These are phyloP conservation scores for Patiria pectinifera DNA, from an alignment of 53 echinoderm and acorn worm genomes.

Conservation along the genomic window DNA sequence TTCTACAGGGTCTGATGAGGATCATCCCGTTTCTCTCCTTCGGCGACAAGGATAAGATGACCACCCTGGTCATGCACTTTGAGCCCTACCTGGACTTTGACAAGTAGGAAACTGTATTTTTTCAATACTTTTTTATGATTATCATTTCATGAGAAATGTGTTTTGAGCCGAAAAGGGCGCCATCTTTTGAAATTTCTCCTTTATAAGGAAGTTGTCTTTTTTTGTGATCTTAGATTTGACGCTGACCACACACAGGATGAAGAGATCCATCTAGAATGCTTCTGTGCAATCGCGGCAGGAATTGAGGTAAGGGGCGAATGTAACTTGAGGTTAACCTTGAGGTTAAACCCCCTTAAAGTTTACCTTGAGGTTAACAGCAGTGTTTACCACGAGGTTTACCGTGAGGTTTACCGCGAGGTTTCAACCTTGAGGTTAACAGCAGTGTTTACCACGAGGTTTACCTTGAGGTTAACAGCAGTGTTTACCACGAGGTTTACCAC, in stretches of 20 bases:
- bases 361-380: neutral
- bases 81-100: slow-evolving; percentile 95
- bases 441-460: too few species aligned
- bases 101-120: slow-evolving; percentile 72
- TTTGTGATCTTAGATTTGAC: slow-evolving; percentile 84
- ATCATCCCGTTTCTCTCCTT: slow-evolving; percentile 97
- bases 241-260: slow-evolving; percentile 91
- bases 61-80: slow-evolving; percentile 88
- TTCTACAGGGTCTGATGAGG: slow-evolving; percentile 94
- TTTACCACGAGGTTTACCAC: too few species aligned
- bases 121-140: too few species aligned
- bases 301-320: slow-evolving; percentile 75
- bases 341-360: too few species aligned
- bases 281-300: slow-evolving; percentile 96
- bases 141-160: too few species aligned
- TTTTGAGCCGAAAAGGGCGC: too few species aligned
- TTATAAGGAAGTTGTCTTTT: neutral
- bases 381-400: too few species aligned
- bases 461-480: too few species aligned
- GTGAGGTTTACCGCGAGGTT: too few species aligned
- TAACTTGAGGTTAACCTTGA: too few species aligned
- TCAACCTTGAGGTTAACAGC: neutral
- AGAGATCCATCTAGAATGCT: slow-evolving; percentile 91
- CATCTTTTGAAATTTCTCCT: too few species aligned
- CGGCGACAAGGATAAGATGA: slow-evolving; percentile 95